Base-by-base conservation (phyloP, 30 jellyfish, hydroid and myxozoan genomes). In the Hydra vulgaris region DNA sequence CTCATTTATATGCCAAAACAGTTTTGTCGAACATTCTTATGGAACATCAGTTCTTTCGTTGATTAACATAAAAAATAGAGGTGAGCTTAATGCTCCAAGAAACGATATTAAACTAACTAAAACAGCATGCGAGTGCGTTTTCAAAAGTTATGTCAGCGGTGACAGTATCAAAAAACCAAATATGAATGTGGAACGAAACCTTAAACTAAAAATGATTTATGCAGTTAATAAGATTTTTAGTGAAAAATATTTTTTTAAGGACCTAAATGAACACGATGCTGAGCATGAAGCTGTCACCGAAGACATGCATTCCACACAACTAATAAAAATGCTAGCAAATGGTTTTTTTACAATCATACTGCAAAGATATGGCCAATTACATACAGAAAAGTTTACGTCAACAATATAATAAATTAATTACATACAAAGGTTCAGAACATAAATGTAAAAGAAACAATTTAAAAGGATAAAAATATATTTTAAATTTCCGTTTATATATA, bases 41-140 rank as follows among this genome's bases (percentile, higher is more conserved):
- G 73, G 24, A 23, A 73, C 81, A 21, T 26, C 24, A 21, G 24
- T 20, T 73, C 24, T 26, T 73, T 23, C 81, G 8, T 25, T 73
- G 67, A 73, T 26, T 21, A 21, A 26, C 23, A 21, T 25, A 21
- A 26, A 21, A 25, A 25, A 73, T 26, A 21, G 81, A 7, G 81
- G 81, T 73, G 81, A 74, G 23, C 56, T 73, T 26, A 73, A 3
- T n/a, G 24, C 66, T 73, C 81, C 81, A n/a, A 21, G 15, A n/a
- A 21, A 23, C 8, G 54, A n/a, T 73, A 8, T 73, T 73, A 25
- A 3, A 26, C 26, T 1, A 26, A 25, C 53, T 20, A 21, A 1
- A 21, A n/a, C 20, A 73, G 12, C 12, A 40, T n/a, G 24, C 24
- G 66, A 73, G 56, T 1, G 17, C 61, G 56, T 40, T 40, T 40